Percentiles rank a stretch among this genome's conserved stretches.
phyloP scores from a whole-genome alignment of 2,113 vertebrate genomes.

The Ascaphus truei region DNA sequence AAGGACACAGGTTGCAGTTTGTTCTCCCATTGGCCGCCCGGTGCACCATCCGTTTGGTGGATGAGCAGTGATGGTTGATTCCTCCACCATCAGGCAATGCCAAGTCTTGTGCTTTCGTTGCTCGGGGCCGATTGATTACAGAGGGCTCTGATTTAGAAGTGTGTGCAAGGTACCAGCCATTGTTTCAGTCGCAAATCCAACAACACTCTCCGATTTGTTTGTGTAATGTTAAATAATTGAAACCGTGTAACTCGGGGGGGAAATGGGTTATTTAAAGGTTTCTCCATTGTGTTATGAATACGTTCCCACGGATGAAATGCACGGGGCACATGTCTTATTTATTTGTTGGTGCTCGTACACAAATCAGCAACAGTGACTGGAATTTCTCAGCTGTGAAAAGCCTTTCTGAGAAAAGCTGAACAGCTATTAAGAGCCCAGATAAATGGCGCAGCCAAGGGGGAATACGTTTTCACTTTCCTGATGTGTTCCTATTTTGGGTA shows the following conservation, averaged over 20 bases:
- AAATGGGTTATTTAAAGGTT: not conserved
- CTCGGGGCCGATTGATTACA: not conserved
- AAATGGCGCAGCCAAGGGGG: no score
- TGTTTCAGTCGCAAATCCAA: not conserved
- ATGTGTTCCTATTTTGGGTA: no score
- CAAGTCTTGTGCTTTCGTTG: not conserved
- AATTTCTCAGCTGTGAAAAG: slow-evolving; percentile 36
- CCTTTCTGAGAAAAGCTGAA: slow-evolving; percentile 13
- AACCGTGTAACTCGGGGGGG: not conserved
- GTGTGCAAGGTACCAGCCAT: not conserved
- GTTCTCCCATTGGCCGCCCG: no score
- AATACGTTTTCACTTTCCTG: no score
- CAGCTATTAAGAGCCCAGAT: no score
- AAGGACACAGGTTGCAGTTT: no score
- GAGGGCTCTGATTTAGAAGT: not conserved
- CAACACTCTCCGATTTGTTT: not conserved
- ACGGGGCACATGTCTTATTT: rapidly evolving
- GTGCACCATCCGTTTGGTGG: no score
- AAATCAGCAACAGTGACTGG: slow-evolving; percentile 18
- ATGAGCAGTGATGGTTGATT: no score
- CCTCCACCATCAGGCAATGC: not conserved
- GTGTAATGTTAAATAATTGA: not conserved
- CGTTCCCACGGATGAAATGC: not conserved
- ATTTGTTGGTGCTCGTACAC: not conserved
- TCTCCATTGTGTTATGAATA: not conserved